These are phyloP conservation scores for Leptinotarsa lineolata DNA, from an alignment of 1,140 invertebrate species.

Conservation along the genomic window DNA sequence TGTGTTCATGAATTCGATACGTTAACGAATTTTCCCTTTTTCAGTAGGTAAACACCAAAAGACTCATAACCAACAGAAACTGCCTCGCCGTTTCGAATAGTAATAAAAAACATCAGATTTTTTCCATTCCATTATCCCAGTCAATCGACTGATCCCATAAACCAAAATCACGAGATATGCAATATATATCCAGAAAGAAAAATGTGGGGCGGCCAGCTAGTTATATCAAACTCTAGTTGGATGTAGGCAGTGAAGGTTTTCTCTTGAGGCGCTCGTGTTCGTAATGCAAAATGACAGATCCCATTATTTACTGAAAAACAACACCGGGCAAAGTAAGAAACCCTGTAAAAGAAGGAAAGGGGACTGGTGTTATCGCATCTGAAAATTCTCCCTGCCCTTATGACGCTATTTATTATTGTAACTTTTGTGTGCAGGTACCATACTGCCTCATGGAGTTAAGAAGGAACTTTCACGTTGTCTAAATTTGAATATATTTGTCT, in stretches of 20 bases:
- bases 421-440: conserved; percentile 34
- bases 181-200: conserved; percentile 21
- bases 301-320: conserved; percentile 57
- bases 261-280: conserved; percentile 44
- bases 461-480: conserved; percentile 18
- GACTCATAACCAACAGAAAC: no score
- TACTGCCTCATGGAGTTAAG: conserved; percentile 17
- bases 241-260: conserved; percentile 31
- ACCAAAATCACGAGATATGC: conserved; percentile 17
- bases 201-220: conserved; percentile 19
- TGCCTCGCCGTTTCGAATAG: neutral
- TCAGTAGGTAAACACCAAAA: no score
- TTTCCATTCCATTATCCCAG: conserved; percentile 11
- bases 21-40: no score
- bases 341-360: conserved; percentile 51
- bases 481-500: conserved; percentile 25
- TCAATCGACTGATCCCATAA: conserved; percentile 13
- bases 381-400: conserved; percentile 46
- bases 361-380: conserved; percentile 50
- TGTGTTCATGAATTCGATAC: no score
- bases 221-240: conserved; percentile 33
- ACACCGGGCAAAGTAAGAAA: conserved; percentile 54
- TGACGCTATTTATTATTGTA: conserved; percentile 46
- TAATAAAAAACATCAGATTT: conserved; percentile 14
- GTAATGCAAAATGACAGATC: conserved; percentile 57